Base-by-base conservation (phyloP, 2,113 vertebrate species). In the Hippoglossus stenolepis region DNA sequence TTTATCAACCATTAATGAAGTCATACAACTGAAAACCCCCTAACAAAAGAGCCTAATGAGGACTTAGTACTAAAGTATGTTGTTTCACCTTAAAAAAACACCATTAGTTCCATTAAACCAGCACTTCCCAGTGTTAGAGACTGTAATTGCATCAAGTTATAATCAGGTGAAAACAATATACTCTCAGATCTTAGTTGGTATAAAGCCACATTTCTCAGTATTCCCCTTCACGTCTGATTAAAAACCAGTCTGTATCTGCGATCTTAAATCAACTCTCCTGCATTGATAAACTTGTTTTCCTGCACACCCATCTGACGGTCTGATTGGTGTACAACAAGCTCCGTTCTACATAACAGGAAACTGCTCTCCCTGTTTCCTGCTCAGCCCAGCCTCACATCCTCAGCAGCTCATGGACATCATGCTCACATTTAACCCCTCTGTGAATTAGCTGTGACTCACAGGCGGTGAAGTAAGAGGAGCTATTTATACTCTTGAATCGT, bases 331-430 rank as follows among this genome's bases (percentile, higher is more conserved):
- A 93, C 94, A 96, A 93, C 79, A 89, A 76, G 69, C 93, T 78
- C 95, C 90, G 80, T 95, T 93, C 93, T 94, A 92, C 96, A 97
- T 96, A 97, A 97, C 97, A 99, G 97, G 98, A 99, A 98, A 95
- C 94, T 95, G 94, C 92, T 95, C 95, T 97, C 96, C 93, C 95
- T 94, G 96, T 95, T 98, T 99, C 98, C 97, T 97, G 96, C 93
- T 90, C 93, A 94, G 91, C 95, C 89, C 96, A 96, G 91, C 95
- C 96, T 93, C 85, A 93, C 96, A 96, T 95, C 96, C 93, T 88
- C 91, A 93, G 94, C 94, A 95, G 95, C 94, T 83, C 15, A 15
- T 90, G 92, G 94, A 94, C 94, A 95, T 93, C 93, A 90, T 87
- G 85, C 87, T 89, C 81, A 89, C 54, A 9, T n/a, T 96, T 96